Evolutionary conservation across 2,888 invertebrate genomes (phyloP).

Genomic region (Acheta domesticus): DNA sequence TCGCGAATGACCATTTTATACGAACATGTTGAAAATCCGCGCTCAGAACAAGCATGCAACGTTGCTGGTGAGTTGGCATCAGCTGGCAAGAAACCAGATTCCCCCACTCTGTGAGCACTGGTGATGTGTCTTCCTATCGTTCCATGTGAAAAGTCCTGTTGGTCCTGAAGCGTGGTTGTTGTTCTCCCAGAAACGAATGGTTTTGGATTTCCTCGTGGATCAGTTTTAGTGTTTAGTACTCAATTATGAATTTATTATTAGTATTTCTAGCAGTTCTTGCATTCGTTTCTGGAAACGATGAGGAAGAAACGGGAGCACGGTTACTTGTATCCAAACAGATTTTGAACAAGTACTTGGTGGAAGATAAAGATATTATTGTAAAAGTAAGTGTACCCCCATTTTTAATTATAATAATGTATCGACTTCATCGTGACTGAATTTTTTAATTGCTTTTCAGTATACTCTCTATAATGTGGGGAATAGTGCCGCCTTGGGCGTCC

Average conservation of each 20-base stretch:
- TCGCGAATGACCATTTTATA: too few relatives aligned
- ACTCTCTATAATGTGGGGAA: conserved; percentile 90
- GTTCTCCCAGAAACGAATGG: too few relatives aligned
- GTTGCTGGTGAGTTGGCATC: too few relatives aligned
- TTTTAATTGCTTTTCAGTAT: conserved; percentile 55
- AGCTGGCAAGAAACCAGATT: too few relatives aligned
- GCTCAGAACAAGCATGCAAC: too few relatives aligned
- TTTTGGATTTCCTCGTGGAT: too few relatives aligned
- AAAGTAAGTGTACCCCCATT: conserved; percentile 55
- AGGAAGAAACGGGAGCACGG: conserved; percentile 73
- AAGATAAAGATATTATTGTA: conserved; percentile 92
- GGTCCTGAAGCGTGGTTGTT: too few relatives aligned
- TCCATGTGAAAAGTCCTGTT: too few relatives aligned
- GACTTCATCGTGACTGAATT: neutral
- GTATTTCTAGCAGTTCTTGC: conserved; percentile 51
- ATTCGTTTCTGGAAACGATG: conserved; percentile 55
- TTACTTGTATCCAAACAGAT: conserved; percentile 90
- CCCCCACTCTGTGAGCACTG: too few relatives aligned
- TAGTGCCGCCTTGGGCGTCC: conserved; percentile 84
- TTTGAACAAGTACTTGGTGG: conserved; percentile 92
- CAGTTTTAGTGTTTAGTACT: neutral
- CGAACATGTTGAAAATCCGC: too few relatives aligned
- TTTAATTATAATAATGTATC: neutral
- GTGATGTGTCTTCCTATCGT: too few relatives aligned
- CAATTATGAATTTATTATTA: conserved; percentile 44